Base-by-base conservation (phyloP, 37 sponge, comb jelly and placozoan species). In the Crambe crambe region DNA sequence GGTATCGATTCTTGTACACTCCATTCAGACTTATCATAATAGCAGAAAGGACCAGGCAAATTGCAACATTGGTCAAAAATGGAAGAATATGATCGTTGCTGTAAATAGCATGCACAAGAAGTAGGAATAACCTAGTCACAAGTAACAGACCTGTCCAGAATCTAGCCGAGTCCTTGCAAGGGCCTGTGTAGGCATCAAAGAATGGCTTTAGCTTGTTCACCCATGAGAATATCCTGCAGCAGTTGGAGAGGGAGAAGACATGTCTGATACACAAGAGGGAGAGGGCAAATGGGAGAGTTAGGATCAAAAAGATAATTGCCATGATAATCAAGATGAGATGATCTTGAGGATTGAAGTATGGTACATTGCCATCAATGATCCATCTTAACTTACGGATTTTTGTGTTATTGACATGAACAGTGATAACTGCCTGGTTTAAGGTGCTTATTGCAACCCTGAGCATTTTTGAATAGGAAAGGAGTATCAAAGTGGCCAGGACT, bases 401-500 rank as follows among this genome's bases (percentile, higher is more conserved):
- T 4, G 31, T 42, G 35, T n/a, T 34, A 20, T 8, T 41, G 12
- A 35, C 56, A 25, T 56, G 51, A 12, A 41, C n/a, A 23, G 15
- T 23, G 21, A 76, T 37, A 39, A 32, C 2, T 22, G 1, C 18
- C 9, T 23, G 40, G 26, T 58, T 6, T 18, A 76, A 29, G 54
- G 76, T 12, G 1, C 15, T 39, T 15, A 60, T 76, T 27, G 42
- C 15, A 2, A 56, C 62, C 38, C 62, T 56, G 1, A 76, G 42
- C 62, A 76, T 58, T 76, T 76, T 76, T 15, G 61, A 26, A 37
- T 60, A 76, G 23, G 76, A 76, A 60, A 76, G 42, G 25, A 76
- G 61, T 35, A 76, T 76, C 29, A 76, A 4, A 37, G 76, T 76
- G 34, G 61, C 42, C 4, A 76, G 42, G 20, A 76, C 76, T 39